Evolutionary conservation across 2,797 vertebrate species (phyloP).

Genomic region (Zenarchopterus dispar): DNA sequence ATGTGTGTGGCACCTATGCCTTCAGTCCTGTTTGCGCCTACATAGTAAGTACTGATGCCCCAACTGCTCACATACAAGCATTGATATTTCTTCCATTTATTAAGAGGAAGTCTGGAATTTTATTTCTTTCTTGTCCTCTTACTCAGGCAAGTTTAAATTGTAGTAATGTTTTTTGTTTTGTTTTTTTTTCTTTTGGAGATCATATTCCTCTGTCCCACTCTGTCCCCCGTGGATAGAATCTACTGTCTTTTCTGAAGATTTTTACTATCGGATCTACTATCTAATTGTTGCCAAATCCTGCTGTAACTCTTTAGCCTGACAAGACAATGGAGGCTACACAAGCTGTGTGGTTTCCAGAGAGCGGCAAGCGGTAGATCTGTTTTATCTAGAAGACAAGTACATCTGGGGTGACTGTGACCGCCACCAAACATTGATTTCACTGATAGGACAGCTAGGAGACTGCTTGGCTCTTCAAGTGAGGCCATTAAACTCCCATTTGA

Average conservation of each 20-base stretch:
- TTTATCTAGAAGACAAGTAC: constrained; percentile 52
- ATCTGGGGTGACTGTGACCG: constrained; percentile 47
- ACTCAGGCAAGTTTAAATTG: constrained; percentile 9
- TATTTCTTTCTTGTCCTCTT: constrained; percentile 5
- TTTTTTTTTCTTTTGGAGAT: constrained; percentile 23
- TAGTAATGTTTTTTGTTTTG: not conserved
- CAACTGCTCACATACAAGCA: constrained; percentile 15
- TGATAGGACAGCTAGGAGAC: constrained; percentile 16
- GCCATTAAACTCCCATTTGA: constrained; percentile 55
- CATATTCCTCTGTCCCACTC: constrained; percentile 31
- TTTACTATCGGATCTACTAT: constrained; percentile 46
- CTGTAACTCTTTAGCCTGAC: constrained; percentile 57
- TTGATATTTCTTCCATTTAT: constrained; percentile 12
- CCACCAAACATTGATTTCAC: constrained; percentile 53
- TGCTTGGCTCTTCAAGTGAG: constrained; percentile 27
- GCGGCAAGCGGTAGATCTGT: constrained; percentile 51
- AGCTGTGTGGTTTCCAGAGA: constrained; percentile 48
- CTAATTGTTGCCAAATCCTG: constrained; percentile 44
- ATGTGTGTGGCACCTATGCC: constrained; percentile 92
- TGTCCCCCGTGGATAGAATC: too few species aligned
- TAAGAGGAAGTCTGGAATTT: not conserved
- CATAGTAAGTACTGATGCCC: constrained; percentile 84
- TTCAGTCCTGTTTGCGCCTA: constrained; percentile 93
- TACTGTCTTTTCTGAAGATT: too few species aligned
- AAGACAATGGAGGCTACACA: constrained; percentile 46